Conservation (phyloP, 35 echinoderm and acorn worm species). For the Heliocidaris tuberculata region DNA sequence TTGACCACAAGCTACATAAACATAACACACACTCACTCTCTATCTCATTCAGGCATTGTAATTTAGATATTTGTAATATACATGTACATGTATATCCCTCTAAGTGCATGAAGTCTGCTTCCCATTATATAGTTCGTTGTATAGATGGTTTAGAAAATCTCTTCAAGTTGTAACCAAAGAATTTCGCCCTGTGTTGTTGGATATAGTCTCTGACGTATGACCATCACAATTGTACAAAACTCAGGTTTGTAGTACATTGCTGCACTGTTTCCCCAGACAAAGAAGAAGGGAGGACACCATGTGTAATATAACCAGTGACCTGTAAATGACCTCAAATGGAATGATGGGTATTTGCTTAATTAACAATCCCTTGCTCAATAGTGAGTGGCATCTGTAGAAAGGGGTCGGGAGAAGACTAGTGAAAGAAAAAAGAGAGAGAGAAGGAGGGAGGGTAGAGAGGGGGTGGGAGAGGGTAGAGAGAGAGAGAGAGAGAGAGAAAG, state of each 20-base stretch:
- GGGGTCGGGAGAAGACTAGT: background rate
- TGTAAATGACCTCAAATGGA: background rate
- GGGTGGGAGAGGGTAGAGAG: background rate
- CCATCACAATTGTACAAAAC: background rate
- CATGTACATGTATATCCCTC: too few relatives aligned
- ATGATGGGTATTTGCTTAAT: background rate
- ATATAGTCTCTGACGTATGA: background rate
- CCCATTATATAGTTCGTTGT: too few relatives aligned
- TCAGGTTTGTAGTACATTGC: background rate
- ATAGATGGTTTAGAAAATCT: too few relatives aligned
- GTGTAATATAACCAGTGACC: background rate
- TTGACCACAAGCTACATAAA: background rate
- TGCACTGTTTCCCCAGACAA: background rate
- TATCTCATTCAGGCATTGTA: background rate
- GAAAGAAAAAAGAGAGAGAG: background rate
- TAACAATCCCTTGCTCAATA: background rate
- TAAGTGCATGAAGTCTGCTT: background rate
- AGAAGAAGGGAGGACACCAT: background rate
- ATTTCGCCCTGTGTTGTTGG: background rate
- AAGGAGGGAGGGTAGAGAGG: too few relatives aligned
- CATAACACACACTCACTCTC: background rate
- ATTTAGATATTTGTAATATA: too few relatives aligned
- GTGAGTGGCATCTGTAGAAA: background rate
- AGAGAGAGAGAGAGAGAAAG: background rate
- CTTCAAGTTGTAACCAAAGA: background rate